A percentile compares a stretch with the other conserved stretches of the same genome.
phyloP scores from a whole-genome alignment of 2,113 vertebrate species.

The Strix uralensis region DNA sequence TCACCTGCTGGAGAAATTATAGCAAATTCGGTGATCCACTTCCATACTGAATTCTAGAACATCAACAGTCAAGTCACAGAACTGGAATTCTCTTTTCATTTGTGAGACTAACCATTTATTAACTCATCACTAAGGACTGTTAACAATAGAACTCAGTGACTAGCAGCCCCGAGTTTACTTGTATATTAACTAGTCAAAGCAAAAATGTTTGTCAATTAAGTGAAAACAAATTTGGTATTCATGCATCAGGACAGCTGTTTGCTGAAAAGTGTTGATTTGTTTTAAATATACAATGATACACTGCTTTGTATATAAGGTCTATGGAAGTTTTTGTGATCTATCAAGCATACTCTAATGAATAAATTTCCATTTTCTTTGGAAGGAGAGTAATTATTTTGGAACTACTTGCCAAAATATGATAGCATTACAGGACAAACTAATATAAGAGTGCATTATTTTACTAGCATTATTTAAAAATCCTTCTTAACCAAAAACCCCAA shows the following conservation, averaged over 20 bases:
- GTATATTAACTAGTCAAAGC: neutral
- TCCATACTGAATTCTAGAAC: neutral
- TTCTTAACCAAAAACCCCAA: neutral
- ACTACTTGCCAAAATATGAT: neutral
- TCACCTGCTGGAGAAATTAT: neutral
- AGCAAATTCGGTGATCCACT: neutral
- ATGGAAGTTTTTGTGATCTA: neutral
- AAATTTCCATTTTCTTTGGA: neutral
- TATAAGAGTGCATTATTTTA: neutral
- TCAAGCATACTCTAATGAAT: neutral
- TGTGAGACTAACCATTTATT: neutral
- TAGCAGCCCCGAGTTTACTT: neutral
- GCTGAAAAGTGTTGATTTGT: neutral
- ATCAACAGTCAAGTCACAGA: neutral
- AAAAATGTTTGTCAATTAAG: neutral
- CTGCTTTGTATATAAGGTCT: neutral
- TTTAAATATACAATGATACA: neutral
- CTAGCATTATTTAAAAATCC: neutral
- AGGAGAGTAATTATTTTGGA: neutral
- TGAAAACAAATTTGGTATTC: neutral
- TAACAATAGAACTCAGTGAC: neutral
- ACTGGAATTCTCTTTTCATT: neutral
- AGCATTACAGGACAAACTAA: neutral
- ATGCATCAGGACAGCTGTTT: neutral
- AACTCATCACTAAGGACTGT: neutral